These are phyloP conservation scores for Drosophila parvula DNA, from an alignment of 1,140 invertebrate species.

Conservation along the genomic window DNA sequence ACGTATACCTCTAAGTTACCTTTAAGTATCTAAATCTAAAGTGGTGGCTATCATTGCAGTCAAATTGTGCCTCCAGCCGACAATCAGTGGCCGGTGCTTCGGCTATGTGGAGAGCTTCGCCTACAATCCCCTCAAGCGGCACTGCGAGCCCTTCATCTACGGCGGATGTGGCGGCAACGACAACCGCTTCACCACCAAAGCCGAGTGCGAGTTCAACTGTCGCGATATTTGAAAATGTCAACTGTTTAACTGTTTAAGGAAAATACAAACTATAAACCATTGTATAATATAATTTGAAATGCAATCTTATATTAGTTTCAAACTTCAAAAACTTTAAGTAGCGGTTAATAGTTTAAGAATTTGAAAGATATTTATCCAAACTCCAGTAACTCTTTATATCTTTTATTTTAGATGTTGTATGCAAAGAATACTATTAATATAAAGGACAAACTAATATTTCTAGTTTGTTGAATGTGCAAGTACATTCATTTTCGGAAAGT, in stretches of 20 bases:
- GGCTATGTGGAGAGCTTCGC: constrained; percentile 73
- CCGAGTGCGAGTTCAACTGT: constrained; percentile 91
- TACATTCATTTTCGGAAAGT: no score
- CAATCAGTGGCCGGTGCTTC: constrained; percentile 71
- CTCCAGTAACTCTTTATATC: no score
- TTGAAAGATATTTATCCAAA: no score
- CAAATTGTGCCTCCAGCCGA: constrained; percentile 68
- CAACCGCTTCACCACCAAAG: constrained; percentile 89
- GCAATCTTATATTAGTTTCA: no score
- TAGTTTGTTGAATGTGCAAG: no score
- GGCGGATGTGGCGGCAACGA: constrained; percentile 90
- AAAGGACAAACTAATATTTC: neutral
- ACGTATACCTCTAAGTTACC: neutral
- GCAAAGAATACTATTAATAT: neutral
- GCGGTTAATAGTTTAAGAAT: no score
- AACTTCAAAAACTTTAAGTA: no score
- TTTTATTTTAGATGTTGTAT: no score
- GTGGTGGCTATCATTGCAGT: constrained; percentile 37
- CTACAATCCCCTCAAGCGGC: constrained; percentile 71
- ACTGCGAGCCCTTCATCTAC: constrained; percentile 74
- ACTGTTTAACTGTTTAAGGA: neutral
- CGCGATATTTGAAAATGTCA: constrained; percentile 77
- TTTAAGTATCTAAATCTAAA: neutral
- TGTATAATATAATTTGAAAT: neutral
- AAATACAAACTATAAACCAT: no score